Conservation (phyloP, 2,888 invertebrate species). For the Achlya flavicornis region DNA sequence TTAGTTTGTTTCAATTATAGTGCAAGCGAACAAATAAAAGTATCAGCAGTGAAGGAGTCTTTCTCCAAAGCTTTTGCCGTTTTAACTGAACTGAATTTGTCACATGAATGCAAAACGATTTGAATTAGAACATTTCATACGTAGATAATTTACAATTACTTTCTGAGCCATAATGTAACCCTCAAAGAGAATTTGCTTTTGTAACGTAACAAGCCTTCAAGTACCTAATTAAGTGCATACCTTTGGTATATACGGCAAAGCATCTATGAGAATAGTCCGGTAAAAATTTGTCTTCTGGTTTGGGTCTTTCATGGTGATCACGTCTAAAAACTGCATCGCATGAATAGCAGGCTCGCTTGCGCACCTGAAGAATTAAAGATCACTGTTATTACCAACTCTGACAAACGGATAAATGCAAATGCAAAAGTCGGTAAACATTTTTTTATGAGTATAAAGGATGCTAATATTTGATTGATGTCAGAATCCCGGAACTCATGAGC, state of each 20-base stretch:
- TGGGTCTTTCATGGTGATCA: constrained; percentile 95
- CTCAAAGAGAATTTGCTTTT: too few species aligned
- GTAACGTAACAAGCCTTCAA: neutral
- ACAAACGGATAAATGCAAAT: neutral
- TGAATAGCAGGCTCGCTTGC: constrained; percentile 94
- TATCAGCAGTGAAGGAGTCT: too few species aligned
- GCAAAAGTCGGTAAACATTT: too few species aligned
- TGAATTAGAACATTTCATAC: neutral
- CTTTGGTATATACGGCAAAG: constrained; percentile 94
- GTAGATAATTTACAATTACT: neutral
- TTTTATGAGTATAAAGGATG: too few species aligned
- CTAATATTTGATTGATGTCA: too few species aligned
- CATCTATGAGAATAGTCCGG: constrained; percentile 92
- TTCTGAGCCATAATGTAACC: too few species aligned
- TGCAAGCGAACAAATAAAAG: too few species aligned
- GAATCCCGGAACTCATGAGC: too few species aligned
- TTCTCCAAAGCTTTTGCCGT: too few species aligned
- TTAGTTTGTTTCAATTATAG: too few species aligned
- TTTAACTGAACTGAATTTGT: too few species aligned
- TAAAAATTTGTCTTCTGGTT: constrained; percentile 95
- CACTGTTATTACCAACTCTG: neutral
- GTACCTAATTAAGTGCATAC: constrained; percentile 74
- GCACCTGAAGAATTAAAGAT: constrained; percentile 37
- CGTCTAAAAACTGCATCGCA: constrained; percentile 96
- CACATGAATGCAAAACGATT: too few species aligned